These are phyloP conservation scores for Dinoponera quadriceps DNA, from an alignment of 1,140 invertebrate genomes.

Conservation along the genomic window DNA sequence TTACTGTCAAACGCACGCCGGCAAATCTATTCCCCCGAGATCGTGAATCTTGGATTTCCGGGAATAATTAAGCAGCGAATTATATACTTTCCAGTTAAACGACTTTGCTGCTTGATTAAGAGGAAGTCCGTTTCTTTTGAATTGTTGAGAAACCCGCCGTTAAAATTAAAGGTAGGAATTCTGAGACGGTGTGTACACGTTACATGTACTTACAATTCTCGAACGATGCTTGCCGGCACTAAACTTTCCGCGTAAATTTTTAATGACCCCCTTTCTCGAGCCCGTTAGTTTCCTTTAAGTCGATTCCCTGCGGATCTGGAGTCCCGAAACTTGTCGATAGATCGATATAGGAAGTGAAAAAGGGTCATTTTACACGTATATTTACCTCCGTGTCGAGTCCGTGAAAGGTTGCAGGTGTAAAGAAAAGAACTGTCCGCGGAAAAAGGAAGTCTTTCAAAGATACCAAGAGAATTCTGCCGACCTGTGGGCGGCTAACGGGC, in stretches of 20 bases:
- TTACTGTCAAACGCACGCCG: too few relatives aligned
- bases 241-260: not conserved
- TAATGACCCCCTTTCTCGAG: slow-evolving; percentile 5
- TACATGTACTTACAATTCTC: not conserved
- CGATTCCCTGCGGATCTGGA: not conserved
- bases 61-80: too few relatives aligned
- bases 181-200: not conserved
- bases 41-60: too few relatives aligned
- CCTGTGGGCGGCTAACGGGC: slow-evolving; percentile 18
- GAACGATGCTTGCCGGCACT: not conserved
- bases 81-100: too few relatives aligned
- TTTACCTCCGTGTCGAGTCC: slow-evolving; percentile 12
- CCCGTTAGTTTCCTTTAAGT: not conserved
- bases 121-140: not conserved
- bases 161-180: slow-evolving; percentile 1
- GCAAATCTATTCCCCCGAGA: too few relatives aligned
- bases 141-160: not conserved
- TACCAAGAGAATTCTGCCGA: slow-evolving; percentile 9
- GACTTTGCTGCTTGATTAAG: too few relatives aligned
- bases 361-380: not conserved
- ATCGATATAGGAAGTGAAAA: not conserved
- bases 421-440: slow-evolving; percentile 25
- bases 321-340: slow-evolving; percentile 15
- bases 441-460: slow-evolving; percentile 38
- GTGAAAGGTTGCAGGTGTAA: slow-evolving; percentile 26